phyloP scores from a whole-genome alignment of 37 sponge, comb jelly and placozoan species.

The Tethya wilhelma region DNA sequence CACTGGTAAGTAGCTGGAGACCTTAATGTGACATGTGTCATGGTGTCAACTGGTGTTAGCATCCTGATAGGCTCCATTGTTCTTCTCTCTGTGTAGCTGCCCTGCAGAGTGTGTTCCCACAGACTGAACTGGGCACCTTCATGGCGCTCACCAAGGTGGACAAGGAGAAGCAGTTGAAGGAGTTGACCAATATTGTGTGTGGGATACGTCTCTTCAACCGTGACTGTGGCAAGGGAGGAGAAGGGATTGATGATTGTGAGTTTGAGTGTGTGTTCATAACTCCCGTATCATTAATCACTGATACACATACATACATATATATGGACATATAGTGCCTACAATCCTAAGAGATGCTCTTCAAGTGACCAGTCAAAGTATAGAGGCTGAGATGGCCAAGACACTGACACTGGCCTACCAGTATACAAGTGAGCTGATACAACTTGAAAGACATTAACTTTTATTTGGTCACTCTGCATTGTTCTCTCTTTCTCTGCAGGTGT shows the following conservation, averaged over 20 bases:
- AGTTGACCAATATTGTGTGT: constrained; percentile 91
- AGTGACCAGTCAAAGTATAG: constrained; percentile 74
- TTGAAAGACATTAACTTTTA: neutral
- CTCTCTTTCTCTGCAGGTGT: constrained; percentile 45
- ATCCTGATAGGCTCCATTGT: neutral
- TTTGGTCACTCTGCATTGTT: neutral
- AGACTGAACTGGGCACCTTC: constrained; percentile 95
- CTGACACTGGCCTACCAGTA: constrained; percentile 46
- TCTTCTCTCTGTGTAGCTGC: constrained; percentile 86
- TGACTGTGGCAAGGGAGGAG: constrained; percentile 97
- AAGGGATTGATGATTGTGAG: constrained; percentile 97
- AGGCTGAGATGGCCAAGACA: constrained; percentile 68
- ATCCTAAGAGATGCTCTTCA: constrained; percentile 89
- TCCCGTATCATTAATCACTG: neutral
- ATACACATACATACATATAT: neutral
- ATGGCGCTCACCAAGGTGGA: constrained; percentile 85
- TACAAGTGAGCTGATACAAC: constrained; percentile 55
- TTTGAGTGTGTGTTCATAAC: neutral
- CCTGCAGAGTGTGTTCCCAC: constrained; percentile 99
- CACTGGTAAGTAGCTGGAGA: constrained; percentile 58
- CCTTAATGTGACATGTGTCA: neutral
- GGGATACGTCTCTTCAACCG: constrained; percentile 97
- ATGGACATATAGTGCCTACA: constrained; percentile 61
- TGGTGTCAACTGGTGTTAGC: neutral
- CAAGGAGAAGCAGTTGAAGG: constrained; percentile 91